Evolutionary conservation across 2,797 vertebrate genomes (phyloP).

Genomic region (Cheirogaleus major): DNA sequence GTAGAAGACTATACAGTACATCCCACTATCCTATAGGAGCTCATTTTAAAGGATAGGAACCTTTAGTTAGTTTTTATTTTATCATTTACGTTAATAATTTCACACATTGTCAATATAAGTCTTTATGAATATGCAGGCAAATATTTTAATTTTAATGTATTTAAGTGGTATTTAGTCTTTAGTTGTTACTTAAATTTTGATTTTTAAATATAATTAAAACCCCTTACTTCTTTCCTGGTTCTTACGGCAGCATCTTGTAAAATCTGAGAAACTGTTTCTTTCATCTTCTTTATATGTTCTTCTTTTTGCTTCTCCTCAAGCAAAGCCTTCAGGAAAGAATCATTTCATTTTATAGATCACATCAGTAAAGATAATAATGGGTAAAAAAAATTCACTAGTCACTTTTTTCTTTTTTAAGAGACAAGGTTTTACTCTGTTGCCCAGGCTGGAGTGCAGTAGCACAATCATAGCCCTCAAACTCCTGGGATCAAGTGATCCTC

Average conservation of each 20-base stretch:
- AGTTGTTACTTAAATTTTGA: conserved; percentile 11
- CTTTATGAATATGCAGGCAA: background rate
- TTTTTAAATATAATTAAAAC: background rate
- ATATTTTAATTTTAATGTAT: conserved; percentile 21
- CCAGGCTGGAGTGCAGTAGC: background rate
- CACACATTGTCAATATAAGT: background rate
- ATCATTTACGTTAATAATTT: background rate
- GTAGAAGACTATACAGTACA: background rate
- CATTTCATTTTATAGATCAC: conserved; percentile 30
- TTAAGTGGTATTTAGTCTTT: background rate
- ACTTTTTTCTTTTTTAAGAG: background rate
- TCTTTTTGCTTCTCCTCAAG: conserved; percentile 93
- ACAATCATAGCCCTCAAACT: background rate
- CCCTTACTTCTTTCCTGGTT: conserved; percentile 92
- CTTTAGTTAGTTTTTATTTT: background rate
- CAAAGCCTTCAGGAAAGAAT: conserved; percentile 87
- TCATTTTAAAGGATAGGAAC: background rate
- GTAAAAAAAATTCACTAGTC: background rate
- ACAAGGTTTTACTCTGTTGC: background rate
- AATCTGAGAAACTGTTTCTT: conserved; percentile 90
- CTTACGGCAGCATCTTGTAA: conserved; percentile 89
- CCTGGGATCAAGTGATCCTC: background rate
- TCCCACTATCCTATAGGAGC: background rate
- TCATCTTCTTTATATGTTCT: conserved; percentile 92
- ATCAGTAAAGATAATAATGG: background rate